These are phyloP conservation scores for Saccostrea echinata DNA, from an alignment of 1,140 invertebrate species.

Conservation along the genomic window DNA sequence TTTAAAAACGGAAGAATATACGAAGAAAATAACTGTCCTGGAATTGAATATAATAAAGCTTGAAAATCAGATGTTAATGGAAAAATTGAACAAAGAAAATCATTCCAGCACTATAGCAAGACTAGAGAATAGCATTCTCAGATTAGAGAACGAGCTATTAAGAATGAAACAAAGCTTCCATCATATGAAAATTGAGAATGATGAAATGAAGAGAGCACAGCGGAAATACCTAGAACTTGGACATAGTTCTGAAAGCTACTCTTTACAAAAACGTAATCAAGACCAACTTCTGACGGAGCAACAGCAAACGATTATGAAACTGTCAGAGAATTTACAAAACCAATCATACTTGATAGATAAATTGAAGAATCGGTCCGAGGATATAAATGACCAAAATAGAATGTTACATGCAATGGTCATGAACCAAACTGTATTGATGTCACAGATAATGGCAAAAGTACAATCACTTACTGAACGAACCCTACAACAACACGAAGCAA, in stretches of 20 bases:
- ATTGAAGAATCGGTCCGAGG: slow-evolving; percentile 63
- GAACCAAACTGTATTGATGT: slow-evolving; percentile 71
- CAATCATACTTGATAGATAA: slow-evolving; percentile 65
- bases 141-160: slow-evolving; percentile 74
- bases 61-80: slow-evolving; percentile 72
- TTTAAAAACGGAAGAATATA: slow-evolving; percentile 64
- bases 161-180: slow-evolving; percentile 72
- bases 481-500: slow-evolving; percentile 62
- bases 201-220: slow-evolving; percentile 64
- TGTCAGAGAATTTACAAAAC: slow-evolving; percentile 65
- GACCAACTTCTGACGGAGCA: slow-evolving; percentile 65
- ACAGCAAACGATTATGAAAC: slow-evolving; percentile 65
- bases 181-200: slow-evolving; percentile 64
- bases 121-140: slow-evolving; percentile 75
- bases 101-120: slow-evolving; percentile 67
- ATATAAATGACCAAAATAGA: slow-evolving; percentile 72
- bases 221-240: slow-evolving; percentile 68
- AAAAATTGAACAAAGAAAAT: slow-evolving; percentile 70
- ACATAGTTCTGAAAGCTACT: slow-evolving; percentile 44
- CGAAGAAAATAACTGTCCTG: slow-evolving; percentile 67
- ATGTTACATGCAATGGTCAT: slow-evolving; percentile 71
- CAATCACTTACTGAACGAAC: slow-evolving; percentile 70
- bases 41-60: slow-evolving; percentile 72
- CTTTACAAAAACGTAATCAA: slow-evolving; percentile 27
- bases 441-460: slow-evolving; percentile 67